Evolutionary conservation across 1,140 invertebrate genomes (phyloP), one percentile per base, ranked within the genome.

Genomic region (Sarcophaga peregrina): DNA sequence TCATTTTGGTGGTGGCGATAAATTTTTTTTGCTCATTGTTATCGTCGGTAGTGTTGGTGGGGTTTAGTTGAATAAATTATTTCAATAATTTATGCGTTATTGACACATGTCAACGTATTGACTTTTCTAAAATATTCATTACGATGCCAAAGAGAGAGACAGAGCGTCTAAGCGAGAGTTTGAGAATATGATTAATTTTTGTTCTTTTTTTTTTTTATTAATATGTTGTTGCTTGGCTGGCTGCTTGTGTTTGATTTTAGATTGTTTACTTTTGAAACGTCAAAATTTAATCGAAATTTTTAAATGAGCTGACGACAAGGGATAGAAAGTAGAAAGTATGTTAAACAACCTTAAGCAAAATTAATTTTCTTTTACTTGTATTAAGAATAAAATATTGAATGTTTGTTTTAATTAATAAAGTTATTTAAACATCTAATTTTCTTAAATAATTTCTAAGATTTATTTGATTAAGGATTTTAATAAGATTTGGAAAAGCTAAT

Each of bases 41-140:
- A 37, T 37, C 25, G 25, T 2, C 25, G 4, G 4, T 4, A 2
- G 1, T 37, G 25, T 37, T 37, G 25, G 25, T 37, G 25, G 25
- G 4, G 25, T 1, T 58, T 58, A 13, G 54, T 58, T 58, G 54
- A 58, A 58, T 58, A 58, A 58, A 58, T 58, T 58, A 58, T 58
- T 58, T 3, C 54, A 58, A 58, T 58, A 58, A 58, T 58, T 58
- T 58, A 58, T 58, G 54, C 54, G 54, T 58, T 58, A 58, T 58
- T 58, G 54, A 58, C 15, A 58, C 54, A 58, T 58, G 54, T 58
- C 54, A 58, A 58, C 6, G 54, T 58, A 58, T 58, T 58, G 54
- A 58, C 54, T n/a, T 58, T 58, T 13, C 13, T 58, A 58, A 58
- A 58, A 58, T 58, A 58, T 58, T 58, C 54, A 58, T 58, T 58